Evolutionary conservation across 2,797 vertebrate species (phyloP), one percentile per base, ranked within the genome.

Genomic region (Poeciliopsis turneri): DNA sequence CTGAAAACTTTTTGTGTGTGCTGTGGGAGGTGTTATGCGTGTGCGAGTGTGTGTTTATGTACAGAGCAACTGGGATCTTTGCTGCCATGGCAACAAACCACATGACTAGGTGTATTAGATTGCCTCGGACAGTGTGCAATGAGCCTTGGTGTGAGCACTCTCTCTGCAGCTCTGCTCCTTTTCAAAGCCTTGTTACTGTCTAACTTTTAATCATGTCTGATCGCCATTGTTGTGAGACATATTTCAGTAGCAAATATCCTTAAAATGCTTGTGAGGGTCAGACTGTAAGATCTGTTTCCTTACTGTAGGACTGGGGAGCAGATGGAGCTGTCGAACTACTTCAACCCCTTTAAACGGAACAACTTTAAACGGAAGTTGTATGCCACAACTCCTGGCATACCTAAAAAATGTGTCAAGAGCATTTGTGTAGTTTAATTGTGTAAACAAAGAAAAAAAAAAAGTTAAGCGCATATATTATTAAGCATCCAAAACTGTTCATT

Each of bases 51-150:
- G 95, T 95, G 96, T 97, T 97, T 96, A 95, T 94, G 80, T 94
- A 94, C 87, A 81, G 93, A 96, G 96, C 93, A 95, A 95, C 96
- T 96, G 95, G 96, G 97, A 96, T 96, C 96, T 96, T 93, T 92
- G 97, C 96, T 97, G 84, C 97, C 95, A 98, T 99, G 96, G 97
- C 89, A 97, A 98, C 97, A 89, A 92, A 96, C 95, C 97, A 98
- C 98, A 97, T 98, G 97, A 98, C 97, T 95, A 96, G 96, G 96
- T 97, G 96, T 97, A 97, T 98, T 98, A 97, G 96, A 97, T 98
- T 98, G 97, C 97, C 96, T 94, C 70, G 92, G 92, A 95, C 93
- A 91, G 93, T 92, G 95, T 96, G 96, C 90, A 92, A 90, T 72
- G 96, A 97, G 91, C 93, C 95, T 89, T 93, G 83, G 85, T 93